Conservation (phyloP, 2,888 invertebrate genomes). For the Imbricaverruca yamaguchii region DNA sequence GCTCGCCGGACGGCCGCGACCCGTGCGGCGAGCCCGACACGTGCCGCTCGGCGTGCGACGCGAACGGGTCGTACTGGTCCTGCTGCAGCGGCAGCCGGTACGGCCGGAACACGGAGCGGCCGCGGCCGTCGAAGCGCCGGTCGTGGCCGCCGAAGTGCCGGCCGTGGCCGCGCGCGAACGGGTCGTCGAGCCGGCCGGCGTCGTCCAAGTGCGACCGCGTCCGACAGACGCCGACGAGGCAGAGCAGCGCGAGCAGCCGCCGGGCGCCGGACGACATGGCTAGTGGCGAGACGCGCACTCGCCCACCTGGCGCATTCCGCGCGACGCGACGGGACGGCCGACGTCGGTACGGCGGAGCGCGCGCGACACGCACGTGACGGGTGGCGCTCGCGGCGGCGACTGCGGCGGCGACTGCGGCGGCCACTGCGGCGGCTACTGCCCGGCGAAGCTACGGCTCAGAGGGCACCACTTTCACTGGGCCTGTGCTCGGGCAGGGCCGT, state of each 20-base stretch:
- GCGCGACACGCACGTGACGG: neutral
- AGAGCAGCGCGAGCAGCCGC: neutral
- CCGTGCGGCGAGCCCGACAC: neutral
- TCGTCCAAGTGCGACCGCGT: neutral
- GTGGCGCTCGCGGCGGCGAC: neutral
- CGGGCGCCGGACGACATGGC: neutral
- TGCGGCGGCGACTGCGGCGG: neutral
- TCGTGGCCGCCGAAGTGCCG: neutral
- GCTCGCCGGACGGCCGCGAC: neutral
- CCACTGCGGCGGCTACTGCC: neutral
- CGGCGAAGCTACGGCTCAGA: neutral
- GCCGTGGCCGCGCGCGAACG: neutral
- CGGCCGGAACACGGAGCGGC: neutral
- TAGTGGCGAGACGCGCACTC: neutral
- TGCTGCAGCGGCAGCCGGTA: constrained; percentile 22
- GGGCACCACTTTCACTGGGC: constrained; percentile 14
- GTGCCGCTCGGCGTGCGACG: neutral
- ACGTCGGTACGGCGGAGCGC: too few relatives aligned
- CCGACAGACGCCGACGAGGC: neutral
- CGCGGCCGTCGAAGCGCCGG: neutral
- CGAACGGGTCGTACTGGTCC: constrained; percentile 2
- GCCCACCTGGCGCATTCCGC: neutral
- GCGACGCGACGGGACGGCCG: neutral
- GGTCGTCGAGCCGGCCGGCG: neutral
- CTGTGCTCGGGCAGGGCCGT: neutral